phyloP scores from a whole-genome alignment of 1,140 invertebrate genomes.

The Drosophila kurseongensis region DNA sequence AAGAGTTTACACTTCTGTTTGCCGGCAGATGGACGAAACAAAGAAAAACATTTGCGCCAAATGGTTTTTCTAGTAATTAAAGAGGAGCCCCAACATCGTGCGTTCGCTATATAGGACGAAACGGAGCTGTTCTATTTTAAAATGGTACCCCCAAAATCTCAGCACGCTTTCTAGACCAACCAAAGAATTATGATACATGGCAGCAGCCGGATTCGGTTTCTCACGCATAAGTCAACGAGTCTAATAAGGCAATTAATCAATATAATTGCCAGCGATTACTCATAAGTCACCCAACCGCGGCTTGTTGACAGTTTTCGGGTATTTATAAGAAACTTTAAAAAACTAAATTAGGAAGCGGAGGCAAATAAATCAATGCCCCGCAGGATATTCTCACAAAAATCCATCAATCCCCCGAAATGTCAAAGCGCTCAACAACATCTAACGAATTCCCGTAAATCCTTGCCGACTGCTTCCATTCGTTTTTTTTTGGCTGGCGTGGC shows the following conservation, averaged over 20 bases:
- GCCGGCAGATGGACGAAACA: conserved; percentile 54
- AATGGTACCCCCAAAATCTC: conserved; percentile 31
- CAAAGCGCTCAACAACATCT: conserved; percentile 65
- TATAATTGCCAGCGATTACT: conserved; percentile 83
- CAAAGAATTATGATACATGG: conserved; percentile 59
- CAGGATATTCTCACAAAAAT: conserved; percentile 57
- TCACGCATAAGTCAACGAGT: conserved; percentile 46
- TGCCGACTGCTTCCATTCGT: conserved; percentile 8
- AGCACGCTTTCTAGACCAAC: conserved; percentile 46
- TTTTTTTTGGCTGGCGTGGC: conserved; percentile 18
- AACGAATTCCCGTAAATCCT: conserved; percentile 68
- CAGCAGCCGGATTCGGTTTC: conserved; percentile 52
- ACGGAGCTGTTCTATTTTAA: conserved; percentile 54
- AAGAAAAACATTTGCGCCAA: conserved; percentile 77
- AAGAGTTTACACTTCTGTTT: conserved; percentile 40
- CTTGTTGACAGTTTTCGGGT: conserved; percentile 70
- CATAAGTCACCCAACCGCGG: conserved; percentile 45
- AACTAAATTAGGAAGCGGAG: conserved; percentile 64
- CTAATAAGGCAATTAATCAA: conserved; percentile 84
- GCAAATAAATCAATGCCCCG: conserved; percentile 72
- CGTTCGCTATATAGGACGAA: conserved; percentile 5
- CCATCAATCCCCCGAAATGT: conserved; percentile 59
- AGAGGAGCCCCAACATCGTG: conserved; percentile 29
- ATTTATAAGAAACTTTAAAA: conserved; percentile 59
- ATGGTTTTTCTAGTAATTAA: conserved; percentile 77